phyloP scores from a whole-genome alignment of 2,113 vertebrate species.

The Pycnonotus jocosus region DNA sequence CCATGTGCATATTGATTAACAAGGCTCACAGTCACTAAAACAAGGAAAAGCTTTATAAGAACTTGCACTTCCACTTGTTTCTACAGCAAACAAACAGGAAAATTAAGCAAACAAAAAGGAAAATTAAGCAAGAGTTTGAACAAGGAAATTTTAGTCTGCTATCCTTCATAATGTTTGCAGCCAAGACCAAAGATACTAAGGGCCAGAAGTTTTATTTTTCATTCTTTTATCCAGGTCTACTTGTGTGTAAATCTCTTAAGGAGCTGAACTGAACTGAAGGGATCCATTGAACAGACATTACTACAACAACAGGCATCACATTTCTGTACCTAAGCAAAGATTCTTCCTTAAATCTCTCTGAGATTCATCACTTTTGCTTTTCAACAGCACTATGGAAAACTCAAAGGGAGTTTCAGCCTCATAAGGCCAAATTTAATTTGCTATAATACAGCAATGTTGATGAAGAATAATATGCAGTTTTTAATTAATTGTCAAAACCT shows the following conservation, averaged over 20 bases:
- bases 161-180: neutral
- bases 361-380: neutral
- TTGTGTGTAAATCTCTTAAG: neutral
- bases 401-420: neutral
- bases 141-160: neutral
- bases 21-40: neutral
- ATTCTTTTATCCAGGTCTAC: neutral
- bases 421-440: neutral
- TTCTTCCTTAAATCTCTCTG: neutral
- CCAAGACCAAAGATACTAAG: neutral
- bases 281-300: neutral
- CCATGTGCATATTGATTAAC: neutral
- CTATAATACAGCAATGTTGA: neutral
- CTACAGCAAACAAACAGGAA: neutral
- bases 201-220: neutral
- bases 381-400: neutral
- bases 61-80: neutral
- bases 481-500: neutral
- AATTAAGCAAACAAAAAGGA: neutral
- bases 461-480: neutral
- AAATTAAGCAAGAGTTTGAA: neutral
- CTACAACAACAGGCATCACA: neutral
- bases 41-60: neutral
- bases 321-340: neutral
- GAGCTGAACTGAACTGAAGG: neutral